phyloP scores from a whole-genome alignment of 1,140 invertebrate genomes.

The Halotydeus destructor region DNA sequence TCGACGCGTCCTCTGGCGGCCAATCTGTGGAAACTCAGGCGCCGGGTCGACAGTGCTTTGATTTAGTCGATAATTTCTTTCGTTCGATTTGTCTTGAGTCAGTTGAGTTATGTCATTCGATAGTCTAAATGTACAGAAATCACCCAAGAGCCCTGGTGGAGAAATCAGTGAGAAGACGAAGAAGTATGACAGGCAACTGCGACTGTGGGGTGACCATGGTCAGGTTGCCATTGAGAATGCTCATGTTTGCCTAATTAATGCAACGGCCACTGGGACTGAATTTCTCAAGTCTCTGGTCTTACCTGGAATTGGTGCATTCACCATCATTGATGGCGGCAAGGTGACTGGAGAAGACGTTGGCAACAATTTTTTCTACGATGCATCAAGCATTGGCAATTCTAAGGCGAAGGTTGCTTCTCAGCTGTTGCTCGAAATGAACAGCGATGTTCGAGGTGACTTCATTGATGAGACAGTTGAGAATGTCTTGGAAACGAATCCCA shows the following conservation, averaged over 20 bases:
- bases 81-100: too few relatives aligned
- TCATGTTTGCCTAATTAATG: conserved; percentile 82
- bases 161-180: conserved; percentile 46
- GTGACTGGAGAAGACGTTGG: conserved; percentile 74
- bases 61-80: too few relatives aligned
- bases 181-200: conserved; percentile 60
- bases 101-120: too few relatives aligned
- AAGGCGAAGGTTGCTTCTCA: conserved; percentile 60
- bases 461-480: conserved; percentile 32
- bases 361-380: conserved; percentile 36
- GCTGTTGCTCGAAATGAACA: conserved; percentile 69
- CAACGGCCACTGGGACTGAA: conserved; percentile 80
- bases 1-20: too few relatives aligned
- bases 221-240: conserved; percentile 65
- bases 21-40: too few relatives aligned
- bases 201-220: conserved; percentile 94
- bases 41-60: too few relatives aligned
- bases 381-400: conserved; percentile 24
- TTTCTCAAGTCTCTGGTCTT: conserved; percentile 79
- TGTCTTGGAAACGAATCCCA: conserved; percentile 58
- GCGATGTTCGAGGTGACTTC: conserved; percentile 73
- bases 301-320: conserved; percentile 82
- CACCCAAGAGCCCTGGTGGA: conserved; percentile 26
- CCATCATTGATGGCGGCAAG: conserved; percentile 73
- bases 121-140: conserved; percentile 1